phyloP scores from a whole-genome alignment of 1,140 invertebrate species.

The Globodera ellingtonae region DNA sequence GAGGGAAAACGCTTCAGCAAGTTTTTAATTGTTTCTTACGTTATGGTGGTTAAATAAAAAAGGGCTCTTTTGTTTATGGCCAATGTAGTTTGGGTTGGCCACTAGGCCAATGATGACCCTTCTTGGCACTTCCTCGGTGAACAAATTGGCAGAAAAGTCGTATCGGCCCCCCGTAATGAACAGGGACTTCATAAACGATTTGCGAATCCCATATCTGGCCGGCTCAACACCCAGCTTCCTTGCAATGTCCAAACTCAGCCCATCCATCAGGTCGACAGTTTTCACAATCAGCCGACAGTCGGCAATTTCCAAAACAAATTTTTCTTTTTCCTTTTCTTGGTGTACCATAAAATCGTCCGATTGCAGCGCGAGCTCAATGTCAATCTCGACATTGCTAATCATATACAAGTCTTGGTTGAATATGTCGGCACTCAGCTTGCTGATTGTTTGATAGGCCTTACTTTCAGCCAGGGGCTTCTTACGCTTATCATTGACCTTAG shows the following conservation, averaged over 20 bases:
- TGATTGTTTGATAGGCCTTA: neutral
- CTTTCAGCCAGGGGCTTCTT: neutral
- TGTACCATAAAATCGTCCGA: slow-evolving; percentile 1
- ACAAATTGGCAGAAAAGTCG: slow-evolving; percentile 27
- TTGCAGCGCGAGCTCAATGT: slow-evolving; percentile 6
- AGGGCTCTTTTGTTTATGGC: slow-evolving; percentile 18
- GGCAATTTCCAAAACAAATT: neutral
- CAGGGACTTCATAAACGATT: slow-evolving; percentile 25
- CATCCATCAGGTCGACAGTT: slow-evolving; percentile 29
- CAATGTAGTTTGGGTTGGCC: neutral
- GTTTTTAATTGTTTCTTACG: neutral
- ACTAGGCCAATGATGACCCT: slow-evolving; percentile 26
- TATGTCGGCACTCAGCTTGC: slow-evolving; percentile 8
- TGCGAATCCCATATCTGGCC: slow-evolving; percentile 28
- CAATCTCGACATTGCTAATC: slow-evolving; percentile 6
- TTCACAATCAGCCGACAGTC: slow-evolving; percentile 13
- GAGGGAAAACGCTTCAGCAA: too few relatives aligned
- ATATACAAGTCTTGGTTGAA: slow-evolving; percentile 21
- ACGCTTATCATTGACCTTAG: neutral
- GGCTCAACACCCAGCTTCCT: neutral
- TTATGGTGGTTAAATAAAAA: slow-evolving; percentile 25
- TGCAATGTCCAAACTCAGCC: slow-evolving; percentile 24
- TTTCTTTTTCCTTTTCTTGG: neutral
- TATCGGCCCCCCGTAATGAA: slow-evolving; percentile 17
- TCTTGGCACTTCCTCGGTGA: slow-evolving; percentile 29